These are phyloP conservation scores for Aramus guarauna DNA, from an alignment of 2,113 vertebrate species.

Conservation along the genomic window DNA sequence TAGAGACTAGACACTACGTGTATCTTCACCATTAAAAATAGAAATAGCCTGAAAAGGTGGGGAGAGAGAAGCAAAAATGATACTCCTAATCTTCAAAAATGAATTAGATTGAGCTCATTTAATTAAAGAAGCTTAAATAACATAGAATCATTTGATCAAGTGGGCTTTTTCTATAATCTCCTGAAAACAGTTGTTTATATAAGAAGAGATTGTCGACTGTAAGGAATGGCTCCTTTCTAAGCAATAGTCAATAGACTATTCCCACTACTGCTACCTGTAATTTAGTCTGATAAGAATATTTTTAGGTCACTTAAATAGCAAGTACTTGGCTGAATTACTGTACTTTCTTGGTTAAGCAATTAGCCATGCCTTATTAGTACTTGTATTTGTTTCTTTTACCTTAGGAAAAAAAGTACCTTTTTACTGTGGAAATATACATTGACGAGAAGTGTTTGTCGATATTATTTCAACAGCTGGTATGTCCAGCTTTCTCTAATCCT, in stretches of 20 bases:
- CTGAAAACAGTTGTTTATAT: background rate
- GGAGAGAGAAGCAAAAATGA: background rate
- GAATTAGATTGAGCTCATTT: background rate
- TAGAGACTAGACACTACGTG: background rate
- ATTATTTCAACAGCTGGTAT: background rate
- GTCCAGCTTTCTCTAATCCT: background rate
- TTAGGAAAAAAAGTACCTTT: background rate
- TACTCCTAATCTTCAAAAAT: background rate
- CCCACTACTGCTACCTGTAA: background rate
- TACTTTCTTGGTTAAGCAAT: background rate
- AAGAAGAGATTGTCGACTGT: background rate
- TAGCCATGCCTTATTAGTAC: background rate
- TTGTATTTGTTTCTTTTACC: background rate
- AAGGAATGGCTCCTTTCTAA: background rate
- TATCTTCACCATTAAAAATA: background rate
- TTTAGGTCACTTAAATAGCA: background rate
- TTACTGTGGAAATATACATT: background rate
- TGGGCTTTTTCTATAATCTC: background rate
- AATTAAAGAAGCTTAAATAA: background rate
- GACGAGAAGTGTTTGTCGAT: background rate
- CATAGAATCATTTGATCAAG: background rate
- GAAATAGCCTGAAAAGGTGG: background rate
- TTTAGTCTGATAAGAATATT: background rate
- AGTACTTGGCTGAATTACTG: background rate
- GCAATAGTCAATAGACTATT: background rate